Conservation (phyloP, 2,113 vertebrate genomes). For the Serinus canaria region DNA sequence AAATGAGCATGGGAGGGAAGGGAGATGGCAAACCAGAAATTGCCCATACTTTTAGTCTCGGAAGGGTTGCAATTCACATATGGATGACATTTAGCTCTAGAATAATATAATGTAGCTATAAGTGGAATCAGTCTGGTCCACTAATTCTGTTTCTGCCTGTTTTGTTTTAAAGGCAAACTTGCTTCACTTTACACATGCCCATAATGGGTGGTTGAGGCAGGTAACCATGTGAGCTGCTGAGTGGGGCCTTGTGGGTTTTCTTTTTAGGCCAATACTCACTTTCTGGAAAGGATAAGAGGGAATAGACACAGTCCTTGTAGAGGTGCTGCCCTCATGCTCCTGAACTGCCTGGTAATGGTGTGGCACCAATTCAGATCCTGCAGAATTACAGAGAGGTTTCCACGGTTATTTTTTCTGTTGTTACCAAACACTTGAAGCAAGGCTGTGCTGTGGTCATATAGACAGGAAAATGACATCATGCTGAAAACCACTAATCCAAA, state of each 20-base stretch:
- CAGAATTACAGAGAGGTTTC: constrained; percentile 51
- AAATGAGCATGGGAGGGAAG: neutral
- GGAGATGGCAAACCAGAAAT: neutral
- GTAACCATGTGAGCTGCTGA: neutral
- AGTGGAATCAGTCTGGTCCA: constrained; percentile 4
- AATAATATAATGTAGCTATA: neutral
- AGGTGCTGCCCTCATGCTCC: neutral
- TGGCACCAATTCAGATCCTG: constrained; percentile 54
- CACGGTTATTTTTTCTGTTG: constrained; percentile 73
- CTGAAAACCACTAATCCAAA: constrained; percentile 71
- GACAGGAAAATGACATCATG: constrained; percentile 75
- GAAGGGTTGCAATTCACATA: constrained; percentile 7
- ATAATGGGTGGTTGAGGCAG: neutral
- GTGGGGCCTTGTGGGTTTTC: neutral
- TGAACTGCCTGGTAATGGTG: constrained; percentile 29
- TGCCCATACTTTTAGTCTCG: neutral
- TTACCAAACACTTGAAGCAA: constrained; percentile 68
- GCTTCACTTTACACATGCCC: neutral
- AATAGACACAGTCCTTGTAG: neutral
- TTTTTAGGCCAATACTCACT: neutral
- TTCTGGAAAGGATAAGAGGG: neutral
- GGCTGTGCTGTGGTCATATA: constrained; percentile 66
- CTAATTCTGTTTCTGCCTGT: neutral
- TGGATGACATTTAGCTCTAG: constrained; percentile 33
- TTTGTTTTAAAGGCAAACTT: neutral